Evolutionary conservation across 1,140 invertebrate genomes (phyloP).

Genomic region (Eueides isabella): DNA sequence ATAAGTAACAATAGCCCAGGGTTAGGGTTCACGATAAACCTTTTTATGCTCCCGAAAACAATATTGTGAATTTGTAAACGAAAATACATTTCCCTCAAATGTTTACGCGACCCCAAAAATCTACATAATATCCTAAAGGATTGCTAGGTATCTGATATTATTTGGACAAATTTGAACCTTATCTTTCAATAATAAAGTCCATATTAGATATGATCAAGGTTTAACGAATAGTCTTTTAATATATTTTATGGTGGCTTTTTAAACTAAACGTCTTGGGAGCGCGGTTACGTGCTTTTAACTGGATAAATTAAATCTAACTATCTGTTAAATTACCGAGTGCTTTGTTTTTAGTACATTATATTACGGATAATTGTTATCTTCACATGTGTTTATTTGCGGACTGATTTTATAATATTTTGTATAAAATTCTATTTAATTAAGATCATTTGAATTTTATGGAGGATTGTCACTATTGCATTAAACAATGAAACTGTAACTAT

Average conservation of each 20-base stretch:
- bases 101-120: constrained; percentile 43
- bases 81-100: constrained; percentile 41
- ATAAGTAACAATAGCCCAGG: constrained; percentile 25
- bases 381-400: neutral
- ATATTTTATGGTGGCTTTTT: constrained; percentile 39
- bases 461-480: too few species aligned
- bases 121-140: constrained; percentile 45
- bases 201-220: neutral
- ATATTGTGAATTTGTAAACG: constrained; percentile 48
- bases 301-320: constrained; percentile 33
- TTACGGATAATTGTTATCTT: neutral
- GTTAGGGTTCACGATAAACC: constrained; percentile 25
- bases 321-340: neutral
- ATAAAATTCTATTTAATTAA: too few species aligned
- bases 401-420: neutral
- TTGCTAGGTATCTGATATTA: constrained; percentile 11
- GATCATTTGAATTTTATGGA: too few species aligned
- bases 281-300: constrained; percentile 26
- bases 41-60: constrained; percentile 40
- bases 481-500: too few species aligned
- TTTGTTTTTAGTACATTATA: neutral
- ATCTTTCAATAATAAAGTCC: constrained; percentile 14
- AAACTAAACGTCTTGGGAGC: constrained; percentile 41
- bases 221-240: constrained; percentile 31
- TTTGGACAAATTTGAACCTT: constrained; percentile 19